Evolutionary conservation across 2,797 vertebrate species (phyloP).

Genomic region (Kryptolebias ocellatus): DNA sequence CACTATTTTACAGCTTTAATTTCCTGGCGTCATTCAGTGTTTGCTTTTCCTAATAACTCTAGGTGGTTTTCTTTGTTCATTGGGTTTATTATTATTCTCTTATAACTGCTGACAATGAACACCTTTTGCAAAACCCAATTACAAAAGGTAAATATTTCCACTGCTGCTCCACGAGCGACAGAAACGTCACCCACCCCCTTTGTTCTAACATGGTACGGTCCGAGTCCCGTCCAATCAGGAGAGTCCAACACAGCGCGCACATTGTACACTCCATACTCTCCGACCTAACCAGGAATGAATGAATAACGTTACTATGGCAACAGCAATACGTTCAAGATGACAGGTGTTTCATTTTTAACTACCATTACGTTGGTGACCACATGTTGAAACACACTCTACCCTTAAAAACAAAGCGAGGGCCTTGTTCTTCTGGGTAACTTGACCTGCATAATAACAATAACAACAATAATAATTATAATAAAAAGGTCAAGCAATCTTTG

Average conservation of each 20-base stretch:
- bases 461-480: background rate
- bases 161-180: conserved; percentile 9
- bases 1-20: background rate
- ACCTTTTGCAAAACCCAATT: background rate
- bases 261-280: conserved; percentile 50
- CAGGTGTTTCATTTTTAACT: conserved; percentile 32
- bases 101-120: background rate
- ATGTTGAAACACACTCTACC: background rate
- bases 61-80: background rate
- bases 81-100: background rate
- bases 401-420: too few relatives aligned
- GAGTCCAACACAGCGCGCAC: conserved; percentile 78
- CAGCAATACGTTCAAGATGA: conserved; percentile 29
- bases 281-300: conserved; percentile 57
- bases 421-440: too few relatives aligned
- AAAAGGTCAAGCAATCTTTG: background rate
- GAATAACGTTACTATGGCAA: conserved; percentile 70
- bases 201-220: conserved; percentile 45
- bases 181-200: conserved; percentile 8
- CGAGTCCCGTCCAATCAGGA: conserved; percentile 73
- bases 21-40: background rate
- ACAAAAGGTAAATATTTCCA: background rate
- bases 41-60: background rate
- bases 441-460: background rate
- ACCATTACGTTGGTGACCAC: conserved; percentile 4